Conservation (phyloP, 1,140 invertebrate species). For the Aphelinus certus region DNA sequence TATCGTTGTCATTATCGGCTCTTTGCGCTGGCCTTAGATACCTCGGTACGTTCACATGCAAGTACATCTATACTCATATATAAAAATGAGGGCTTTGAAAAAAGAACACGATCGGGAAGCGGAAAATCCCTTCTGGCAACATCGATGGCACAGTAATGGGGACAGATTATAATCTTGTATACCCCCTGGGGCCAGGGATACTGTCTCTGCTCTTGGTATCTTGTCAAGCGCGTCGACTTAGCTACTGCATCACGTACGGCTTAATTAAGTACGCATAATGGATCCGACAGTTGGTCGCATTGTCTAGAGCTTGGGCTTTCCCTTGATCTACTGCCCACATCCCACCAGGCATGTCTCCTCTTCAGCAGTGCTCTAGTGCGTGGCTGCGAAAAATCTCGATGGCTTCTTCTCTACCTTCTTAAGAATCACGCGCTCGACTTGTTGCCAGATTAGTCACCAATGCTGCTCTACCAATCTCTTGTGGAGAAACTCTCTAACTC, state of each 20-base stretch:
- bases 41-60: conserved; percentile 38
- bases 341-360: too few species aligned
- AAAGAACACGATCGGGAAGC: not conserved
- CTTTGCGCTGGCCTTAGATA: too few species aligned
- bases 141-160: conserved; percentile 67
- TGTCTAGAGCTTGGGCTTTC: not conserved
- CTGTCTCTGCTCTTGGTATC: conserved; percentile 48
- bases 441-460: not conserved
- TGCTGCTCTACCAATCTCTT: not conserved
- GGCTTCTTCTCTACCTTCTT: not conserved
- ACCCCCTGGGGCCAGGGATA: conserved; percentile 55
- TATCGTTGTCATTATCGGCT: too few species aligned
- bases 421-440: conserved; percentile 10
- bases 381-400: too few species aligned
- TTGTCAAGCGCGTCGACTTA: conserved; percentile 53
- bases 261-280: conserved; percentile 66
- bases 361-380: not conserved
- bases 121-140: conserved; percentile 59
- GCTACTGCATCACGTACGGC: conserved; percentile 35
- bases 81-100: conserved; percentile 7
- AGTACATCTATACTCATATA: not conserved
- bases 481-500: not conserved
- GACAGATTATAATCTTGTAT: conserved; percentile 68
- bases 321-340: too few species aligned
- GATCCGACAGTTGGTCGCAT: conserved; percentile 62